Evolutionary conservation across 2,888 invertebrate genomes (phyloP), one percentile per base, ranked within the genome.

Genomic region (Lasioglossum malachurum): DNA sequence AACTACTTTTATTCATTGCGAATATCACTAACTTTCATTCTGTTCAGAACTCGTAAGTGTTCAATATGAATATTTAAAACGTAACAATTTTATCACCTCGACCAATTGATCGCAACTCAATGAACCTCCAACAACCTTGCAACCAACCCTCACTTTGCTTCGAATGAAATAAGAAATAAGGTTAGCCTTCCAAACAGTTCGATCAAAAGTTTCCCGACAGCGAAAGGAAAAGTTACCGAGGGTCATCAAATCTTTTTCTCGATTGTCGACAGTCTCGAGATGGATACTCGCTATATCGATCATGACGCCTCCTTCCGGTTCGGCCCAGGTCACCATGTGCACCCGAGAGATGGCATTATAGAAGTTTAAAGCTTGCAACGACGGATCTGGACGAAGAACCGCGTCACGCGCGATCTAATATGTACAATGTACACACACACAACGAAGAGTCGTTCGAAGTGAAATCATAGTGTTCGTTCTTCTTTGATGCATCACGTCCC

Each of bases 381-480:
- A 84, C 87, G 84, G 78, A 87, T 86, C 80, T 86, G 84, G 83
- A 83, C 83, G 85, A 87, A 88, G 76, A 88, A 83, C 84, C 88
- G 75, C 83, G 86, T 87, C 84, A 80, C 87, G 60, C 86, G 83
- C 89, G 87, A 91, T 80, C 79, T 80, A 87, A 78, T 79, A 44
- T 77, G 74, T 49, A 76, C 38, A 81, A 31, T 1, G 1, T 1
- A 31, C 31, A 31, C 19, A 57, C 44, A 41, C 79, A 67, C 74
- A 76, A 57, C n/a, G 44, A 53, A 75, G 27, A 71, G 53, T 85
- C 69, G 41, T 75, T 77, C 49, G 67, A 35, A 53, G 76, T 77
- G 41, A 85, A 74, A 79, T 86, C 57, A 76, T 75, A 76, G 73
- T 57, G 27, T 73, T 74, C 38, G 27, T 44, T 12, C 14, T 46